phyloP scores from a whole-genome alignment of 2,888 invertebrate genomes.

The Stictocephala bisonia region DNA sequence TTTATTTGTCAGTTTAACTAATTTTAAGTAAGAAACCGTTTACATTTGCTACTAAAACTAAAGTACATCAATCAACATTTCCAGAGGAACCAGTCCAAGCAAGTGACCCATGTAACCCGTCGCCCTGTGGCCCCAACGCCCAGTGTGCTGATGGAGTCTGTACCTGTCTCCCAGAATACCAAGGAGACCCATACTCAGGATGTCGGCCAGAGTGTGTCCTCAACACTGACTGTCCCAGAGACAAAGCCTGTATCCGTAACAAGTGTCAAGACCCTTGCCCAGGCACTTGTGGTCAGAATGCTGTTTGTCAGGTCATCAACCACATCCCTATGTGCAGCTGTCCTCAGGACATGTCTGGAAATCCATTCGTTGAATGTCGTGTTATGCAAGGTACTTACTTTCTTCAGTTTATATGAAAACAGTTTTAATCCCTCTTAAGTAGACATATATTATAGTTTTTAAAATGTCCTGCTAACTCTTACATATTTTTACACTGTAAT shows the following conservation, averaged over 20 bases:
- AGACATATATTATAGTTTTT: too few species aligned
- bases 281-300: constrained; percentile 73
- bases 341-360: constrained; percentile 64
- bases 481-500: too few species aligned
- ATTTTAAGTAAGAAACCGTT: too few species aligned
- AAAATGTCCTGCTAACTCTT: too few species aligned
- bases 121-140: constrained; percentile 75
- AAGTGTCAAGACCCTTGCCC: constrained; percentile 72
- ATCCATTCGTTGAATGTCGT: constrained; percentile 69
- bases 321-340: constrained; percentile 67
- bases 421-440: too few species aligned
- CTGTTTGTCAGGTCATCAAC: constrained; percentile 72
- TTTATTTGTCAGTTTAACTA: too few species aligned
- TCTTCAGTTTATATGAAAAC: too few species aligned
- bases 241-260: constrained; percentile 78
- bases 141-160: constrained; percentile 73
- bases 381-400: constrained; percentile 70
- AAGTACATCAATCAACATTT: too few species aligned
- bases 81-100: constrained; percentile 47
- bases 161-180: constrained; percentile 76
- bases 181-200: constrained; percentile 78
- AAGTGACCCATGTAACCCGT: constrained; percentile 80
- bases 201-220: constrained; percentile 84
- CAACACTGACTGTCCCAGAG: constrained; percentile 76
- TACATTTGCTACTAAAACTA: too few species aligned